Conservation (phyloP, 2,113 vertebrate genomes). For the Melanostigma gelatinosum region DNA sequence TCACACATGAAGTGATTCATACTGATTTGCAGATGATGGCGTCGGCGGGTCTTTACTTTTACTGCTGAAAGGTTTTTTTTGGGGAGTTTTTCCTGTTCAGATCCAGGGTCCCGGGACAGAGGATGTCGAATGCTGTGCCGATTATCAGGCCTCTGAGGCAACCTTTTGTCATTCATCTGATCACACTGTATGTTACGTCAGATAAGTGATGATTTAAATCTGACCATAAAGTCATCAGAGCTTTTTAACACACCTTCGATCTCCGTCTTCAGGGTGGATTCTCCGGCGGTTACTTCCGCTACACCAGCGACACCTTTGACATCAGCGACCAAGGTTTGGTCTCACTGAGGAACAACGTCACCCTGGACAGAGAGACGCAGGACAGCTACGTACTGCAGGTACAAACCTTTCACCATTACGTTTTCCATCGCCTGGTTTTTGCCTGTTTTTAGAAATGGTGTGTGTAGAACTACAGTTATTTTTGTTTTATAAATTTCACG, state of each 20-base stretch:
- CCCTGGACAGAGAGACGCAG: conserved; percentile 83
- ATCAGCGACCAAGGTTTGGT: conserved; percentile 80
- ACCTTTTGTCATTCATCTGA: background rate
- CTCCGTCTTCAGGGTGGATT: conserved; percentile 77
- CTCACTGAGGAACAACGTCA: conserved; percentile 73
- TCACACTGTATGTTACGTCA: background rate
- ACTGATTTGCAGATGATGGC: no score
- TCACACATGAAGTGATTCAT: no score
- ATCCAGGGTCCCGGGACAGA: no score
- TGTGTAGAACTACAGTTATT: no score
- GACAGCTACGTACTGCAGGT: conserved; percentile 81
- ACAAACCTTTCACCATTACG: conserved; percentile 1
- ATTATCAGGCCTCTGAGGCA: no score
- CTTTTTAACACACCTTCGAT: background rate
- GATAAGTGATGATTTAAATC: conserved; percentile 5
- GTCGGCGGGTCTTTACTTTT: no score
- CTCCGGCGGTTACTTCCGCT: conserved; percentile 80
- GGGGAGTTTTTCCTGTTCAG: no score
- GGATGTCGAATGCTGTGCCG: no score
- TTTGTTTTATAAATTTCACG: no score
- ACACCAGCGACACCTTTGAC: conserved; percentile 73
- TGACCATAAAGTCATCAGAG: background rate
- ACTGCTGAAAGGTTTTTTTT: no score
- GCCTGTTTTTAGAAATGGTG: no score
- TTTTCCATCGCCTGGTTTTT: background rate